Conservation (phyloP, 64 coral and sea anemone genomes). For the Montipora cactus region DNA sequence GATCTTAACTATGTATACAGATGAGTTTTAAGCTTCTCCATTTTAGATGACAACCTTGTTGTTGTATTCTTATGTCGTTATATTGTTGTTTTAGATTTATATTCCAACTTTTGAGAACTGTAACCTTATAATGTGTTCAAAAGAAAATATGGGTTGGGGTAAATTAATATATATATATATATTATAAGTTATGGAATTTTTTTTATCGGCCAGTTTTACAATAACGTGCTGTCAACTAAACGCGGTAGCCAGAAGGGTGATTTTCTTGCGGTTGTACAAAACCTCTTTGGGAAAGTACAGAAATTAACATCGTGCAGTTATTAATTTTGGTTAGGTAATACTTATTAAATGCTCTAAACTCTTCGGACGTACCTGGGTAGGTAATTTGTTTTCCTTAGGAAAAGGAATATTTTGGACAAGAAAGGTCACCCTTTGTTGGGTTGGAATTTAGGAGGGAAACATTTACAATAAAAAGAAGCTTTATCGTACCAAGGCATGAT, state of each 20-base stretch:
- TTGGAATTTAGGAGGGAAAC: too few relatives aligned
- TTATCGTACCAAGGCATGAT: too few relatives aligned
- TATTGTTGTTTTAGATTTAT: neutral
- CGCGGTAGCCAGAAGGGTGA: too few relatives aligned
- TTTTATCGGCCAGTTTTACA: too few relatives aligned
- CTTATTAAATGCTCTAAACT: neutral
- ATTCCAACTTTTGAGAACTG: neutral
- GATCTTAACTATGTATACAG: neutral
- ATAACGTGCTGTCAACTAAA: too few relatives aligned
- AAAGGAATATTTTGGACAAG: neutral
- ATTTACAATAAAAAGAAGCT: too few relatives aligned
- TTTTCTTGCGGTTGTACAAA: too few relatives aligned
- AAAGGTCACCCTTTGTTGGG: neutral
- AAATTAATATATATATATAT: neutral
- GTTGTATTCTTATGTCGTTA: neutral
- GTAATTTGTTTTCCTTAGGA: neutral
- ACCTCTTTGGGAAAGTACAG: too few relatives aligned
- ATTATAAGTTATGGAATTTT: neutral
- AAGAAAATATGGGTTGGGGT: neutral
- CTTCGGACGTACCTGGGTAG: neutral
- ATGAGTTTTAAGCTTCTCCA: neutral
- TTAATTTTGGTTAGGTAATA: neutral
- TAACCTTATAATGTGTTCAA: neutral
- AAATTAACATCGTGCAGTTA: too few relatives aligned
- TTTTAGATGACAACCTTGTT: neutral